Base-by-base conservation (phyloP, 2,888 invertebrate genomes). In the Lasius fuliginosus region DNA sequence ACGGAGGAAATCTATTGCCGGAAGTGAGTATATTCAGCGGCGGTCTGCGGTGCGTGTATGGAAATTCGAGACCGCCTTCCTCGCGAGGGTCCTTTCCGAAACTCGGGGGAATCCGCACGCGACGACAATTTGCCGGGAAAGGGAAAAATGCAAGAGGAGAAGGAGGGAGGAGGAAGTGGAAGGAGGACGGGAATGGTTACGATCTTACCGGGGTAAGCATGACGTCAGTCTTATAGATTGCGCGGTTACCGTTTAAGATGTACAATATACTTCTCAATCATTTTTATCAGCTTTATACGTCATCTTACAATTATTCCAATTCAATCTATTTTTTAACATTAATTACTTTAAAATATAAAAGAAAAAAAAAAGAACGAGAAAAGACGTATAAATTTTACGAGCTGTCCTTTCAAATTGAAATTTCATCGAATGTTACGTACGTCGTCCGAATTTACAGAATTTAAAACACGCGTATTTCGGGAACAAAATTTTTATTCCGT, bases 1-100 rank as follows among this genome's bases (percentile, higher is more conserved):
- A 90, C 90, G 92, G 91, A 92, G 92, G 91, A 94, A 94, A 94
- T 94, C 94, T 94, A 94, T 94, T 94, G 93, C 94, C 94, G 94
- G 94, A 94, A 94, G 94, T 93, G 93, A 93, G 92, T 94, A 93
- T 93, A 94, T 94, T 92, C 93, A 90, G 86, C 92, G 89, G 90
- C 91, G 92, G 91, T 92, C 92, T 90, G 90, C 91, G 91, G 92
- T 92, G 88, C 91, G 91, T 90, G 91, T 92, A 94, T 94, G 93
- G 94, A 94, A 94, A 94, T 94, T 93, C 92, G 90, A 92, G 91
- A 92, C 90, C 88, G 87, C 90, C 87, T 87, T 88, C 89, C 85
- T 85, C 86, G 87, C 84, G 86, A 88, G 87, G 84, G 88, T 85
- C 88, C 90, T 88, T 89, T 75, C 86, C 86, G 82, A 86, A 90